Evolutionary conservation across 64 coral and sea anemone species (phyloP), one percentile per base, ranked within the genome.

Genomic region (Porites australiensis): DNA sequence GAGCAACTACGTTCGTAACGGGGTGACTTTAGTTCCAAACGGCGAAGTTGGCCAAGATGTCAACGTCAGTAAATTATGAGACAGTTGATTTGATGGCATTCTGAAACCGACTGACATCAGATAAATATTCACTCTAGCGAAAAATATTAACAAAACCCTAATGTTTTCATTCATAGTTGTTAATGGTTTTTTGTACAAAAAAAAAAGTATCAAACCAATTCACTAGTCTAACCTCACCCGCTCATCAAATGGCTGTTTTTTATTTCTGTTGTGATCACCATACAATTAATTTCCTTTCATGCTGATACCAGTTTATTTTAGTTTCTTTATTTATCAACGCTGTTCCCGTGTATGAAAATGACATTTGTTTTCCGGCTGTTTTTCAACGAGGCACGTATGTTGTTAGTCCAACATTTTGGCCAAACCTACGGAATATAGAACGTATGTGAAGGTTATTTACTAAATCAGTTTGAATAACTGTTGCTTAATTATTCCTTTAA

Each of bases 21-120:
- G 63, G 81, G 62, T 83, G 3, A 13, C 81, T 7, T 46, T 83
- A 10, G 21, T 68, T 67, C 81, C 81, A 13, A 83, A 83, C 44
- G 81, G 81, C 6, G 62, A 67, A 6, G 81, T 83, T 19, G 45
- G 63, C 15, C 50, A 66, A 20, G 61, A 75, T 18, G 45, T n/a
- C 15, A 45, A 16, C 50, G 45, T 83, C 5, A 67, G 44, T 19
- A 48, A 83, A 52, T 50, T 83, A 68, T 83, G n/a, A 50, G 18
- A 37, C 3, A 47, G 15, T 50, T 83, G 62, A 67, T 77, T 6
- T 49, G 0, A 75, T 7, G 15, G 12, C 75, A 77, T 77, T 55
- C 48, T 77, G 22, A 77, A 57, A 6, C 18, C 4, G 8, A 50
- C n/a, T 54, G 11, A 20, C n/a, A 77, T 50, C 6, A 83, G 45